phyloP scores from a whole-genome alignment of 2,888 invertebrate genomes.

The Orchesellides sinensis region DNA sequence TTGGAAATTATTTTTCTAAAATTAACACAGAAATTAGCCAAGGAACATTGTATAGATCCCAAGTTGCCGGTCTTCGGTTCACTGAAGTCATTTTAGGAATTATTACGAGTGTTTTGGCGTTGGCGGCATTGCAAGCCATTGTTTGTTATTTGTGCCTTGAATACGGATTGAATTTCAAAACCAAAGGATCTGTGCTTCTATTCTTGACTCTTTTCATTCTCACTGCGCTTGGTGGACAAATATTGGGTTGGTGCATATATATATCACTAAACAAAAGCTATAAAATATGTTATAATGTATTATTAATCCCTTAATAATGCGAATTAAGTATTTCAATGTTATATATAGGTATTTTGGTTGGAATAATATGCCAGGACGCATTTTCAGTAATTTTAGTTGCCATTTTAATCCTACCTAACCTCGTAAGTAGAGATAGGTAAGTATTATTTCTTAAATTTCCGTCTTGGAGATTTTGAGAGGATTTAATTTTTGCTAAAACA shows the following conservation, averaged over 20 bases:
- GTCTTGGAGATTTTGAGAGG: no score
- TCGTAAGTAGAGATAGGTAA: constrained; percentile 35
- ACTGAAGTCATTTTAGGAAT: constrained; percentile 11
- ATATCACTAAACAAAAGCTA: no score
- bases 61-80: constrained; percentile 35
- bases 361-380: constrained; percentile 8
- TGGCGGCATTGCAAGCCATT: constrained; percentile 11
- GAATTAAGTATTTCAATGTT: no score
- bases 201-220: constrained; percentile 10
- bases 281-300: no score
- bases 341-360: constrained; percentile 14
- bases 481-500: no score
- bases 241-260: constrained; percentile 35
- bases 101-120: neutral
- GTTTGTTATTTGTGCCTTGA: constrained; percentile 26
- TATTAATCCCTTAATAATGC: no score
- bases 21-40: constrained; percentile 25
- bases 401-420: constrained; percentile 6
- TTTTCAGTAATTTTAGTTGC: constrained; percentile 10
- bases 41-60: constrained; percentile 25
- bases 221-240: constrained; percentile 17
- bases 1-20: no score
- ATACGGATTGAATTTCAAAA: constrained; percentile 4
- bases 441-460: no score
- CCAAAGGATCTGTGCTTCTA: constrained; percentile 1